Conservation (phyloP, 2,797 vertebrate species). For the Sardinella longiceps region DNA sequence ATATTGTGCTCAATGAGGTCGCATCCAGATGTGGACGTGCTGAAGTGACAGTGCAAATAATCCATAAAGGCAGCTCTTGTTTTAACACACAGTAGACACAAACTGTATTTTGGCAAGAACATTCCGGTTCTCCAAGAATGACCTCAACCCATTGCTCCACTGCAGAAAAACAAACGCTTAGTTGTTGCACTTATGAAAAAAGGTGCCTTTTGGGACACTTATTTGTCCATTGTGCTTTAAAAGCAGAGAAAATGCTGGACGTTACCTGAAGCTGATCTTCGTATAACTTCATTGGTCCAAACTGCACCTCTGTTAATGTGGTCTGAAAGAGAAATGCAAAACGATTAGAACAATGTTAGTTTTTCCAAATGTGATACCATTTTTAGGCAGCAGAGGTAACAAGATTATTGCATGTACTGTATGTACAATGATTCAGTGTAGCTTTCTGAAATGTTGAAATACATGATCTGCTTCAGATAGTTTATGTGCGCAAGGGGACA, state of each 20-base stretch:
- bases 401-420: neutral
- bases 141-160: constrained; percentile 14
- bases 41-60: constrained; percentile 12
- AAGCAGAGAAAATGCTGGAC: constrained; percentile 32
- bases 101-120: constrained; percentile 26
- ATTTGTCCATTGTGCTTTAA: constrained; percentile 1
- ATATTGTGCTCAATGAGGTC: constrained; percentile 48
- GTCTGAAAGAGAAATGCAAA: constrained; percentile 78
- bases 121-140: constrained; percentile 1
- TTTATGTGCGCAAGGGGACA: neutral
- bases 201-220: constrained; percentile 1
- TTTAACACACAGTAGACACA: constrained; percentile 10
- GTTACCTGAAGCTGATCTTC: constrained; percentile 97
- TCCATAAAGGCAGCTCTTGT: constrained; percentile 20
- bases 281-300: constrained; percentile 98
- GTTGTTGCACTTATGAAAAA: constrained; percentile 12
- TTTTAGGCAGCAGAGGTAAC: neutral
- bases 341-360: neutral
- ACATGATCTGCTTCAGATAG: neutral
- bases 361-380: neutral
- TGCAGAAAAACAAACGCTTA: constrained; percentile 3
- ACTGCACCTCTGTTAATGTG: constrained; percentile 89
- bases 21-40: constrained; percentile 15
- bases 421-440: neutral
- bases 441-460: neutral